Percentiles rank a stretch among this genome's conserved stretches.
Conservation (phyloP, 2,888 invertebrate genomes). For the Synanthedon tipuliformis region DNA sequence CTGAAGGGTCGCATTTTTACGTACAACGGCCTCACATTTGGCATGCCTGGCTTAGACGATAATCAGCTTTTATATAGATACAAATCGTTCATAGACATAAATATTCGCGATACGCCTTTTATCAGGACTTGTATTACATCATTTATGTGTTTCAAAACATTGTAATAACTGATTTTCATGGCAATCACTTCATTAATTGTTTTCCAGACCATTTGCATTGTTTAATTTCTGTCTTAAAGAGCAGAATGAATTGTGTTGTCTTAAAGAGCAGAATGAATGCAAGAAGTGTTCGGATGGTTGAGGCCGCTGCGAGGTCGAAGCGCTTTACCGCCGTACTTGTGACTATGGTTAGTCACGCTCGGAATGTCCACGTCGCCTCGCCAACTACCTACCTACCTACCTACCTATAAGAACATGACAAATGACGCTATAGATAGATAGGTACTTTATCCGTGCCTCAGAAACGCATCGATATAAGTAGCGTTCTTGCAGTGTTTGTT, state of each 20-base stretch:
- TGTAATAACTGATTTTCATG: not conserved
- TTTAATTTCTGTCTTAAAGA: slow-evolving; percentile 13
- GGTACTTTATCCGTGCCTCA: not conserved
- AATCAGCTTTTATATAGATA: too few species aligned
- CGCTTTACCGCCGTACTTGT: slow-evolving; percentile 40
- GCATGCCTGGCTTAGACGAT: too few species aligned
- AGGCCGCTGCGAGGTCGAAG: slow-evolving; percentile 53
- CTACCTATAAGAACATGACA: slow-evolving; percentile 31
- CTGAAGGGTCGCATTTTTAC: too few species aligned
- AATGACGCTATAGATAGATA: slow-evolving; percentile 4
- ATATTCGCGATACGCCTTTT: not conserved
- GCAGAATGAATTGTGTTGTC: slow-evolving; percentile 28
- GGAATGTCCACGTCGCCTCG: slow-evolving; percentile 45
- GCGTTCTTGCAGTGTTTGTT: too few species aligned
- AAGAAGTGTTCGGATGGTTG: slow-evolving; percentile 50
- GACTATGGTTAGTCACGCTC: slow-evolving; percentile 52
- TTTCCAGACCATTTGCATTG: not conserved
- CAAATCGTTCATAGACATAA: too few species aligned
- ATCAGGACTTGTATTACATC: not conserved
- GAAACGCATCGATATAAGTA: not conserved
- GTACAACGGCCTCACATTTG: too few species aligned
- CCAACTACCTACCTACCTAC: too few species aligned
- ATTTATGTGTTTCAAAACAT: not conserved
- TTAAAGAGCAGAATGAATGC: slow-evolving; percentile 47
- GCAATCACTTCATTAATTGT: not conserved